phyloP scores from a whole-genome alignment of 2,797 vertebrate genomes.

The Pampus argenteus region DNA sequence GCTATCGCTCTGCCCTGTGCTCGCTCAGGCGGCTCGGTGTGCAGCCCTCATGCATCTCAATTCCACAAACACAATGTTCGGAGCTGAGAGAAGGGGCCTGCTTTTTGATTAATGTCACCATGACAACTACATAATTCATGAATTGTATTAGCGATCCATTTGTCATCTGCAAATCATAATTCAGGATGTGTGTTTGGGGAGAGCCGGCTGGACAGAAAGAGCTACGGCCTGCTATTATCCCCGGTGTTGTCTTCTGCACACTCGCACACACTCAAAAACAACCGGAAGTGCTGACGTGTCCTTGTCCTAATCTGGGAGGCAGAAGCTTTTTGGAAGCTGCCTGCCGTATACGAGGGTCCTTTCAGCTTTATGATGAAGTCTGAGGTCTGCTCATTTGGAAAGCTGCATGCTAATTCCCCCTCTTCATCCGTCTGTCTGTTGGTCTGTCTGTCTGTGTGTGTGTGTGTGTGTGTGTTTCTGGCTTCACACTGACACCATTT shows the following conservation, averaged over 20 bases:
- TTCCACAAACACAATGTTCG: slow-evolving; percentile 83
- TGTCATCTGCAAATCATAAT: slow-evolving; percentile 85
- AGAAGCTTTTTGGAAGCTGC: slow-evolving; percentile 45
- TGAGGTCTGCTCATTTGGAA: slow-evolving; percentile 68
- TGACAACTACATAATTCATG: slow-evolving; percentile 89
- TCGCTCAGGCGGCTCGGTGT: slow-evolving; percentile 65
- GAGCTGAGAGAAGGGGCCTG: slow-evolving; percentile 65
- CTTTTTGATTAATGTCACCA: slow-evolving; percentile 86
- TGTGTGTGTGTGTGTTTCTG: slow-evolving; percentile 45
- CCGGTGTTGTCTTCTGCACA: slow-evolving; percentile 40
- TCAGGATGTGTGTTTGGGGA: slow-evolving; percentile 71
- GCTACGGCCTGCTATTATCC: slow-evolving; percentile 53
- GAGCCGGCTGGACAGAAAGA: slow-evolving; percentile 32
- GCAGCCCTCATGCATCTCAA: slow-evolving; percentile 81
- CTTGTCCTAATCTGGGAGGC: slow-evolving; percentile 53
- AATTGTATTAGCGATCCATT: slow-evolving; percentile 86
- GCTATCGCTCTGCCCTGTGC: slow-evolving; percentile 69
- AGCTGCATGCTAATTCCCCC: slow-evolving; percentile 62
- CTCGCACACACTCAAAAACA: slow-evolving; percentile 25
- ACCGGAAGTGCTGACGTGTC: slow-evolving; percentile 56
- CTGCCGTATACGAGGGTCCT: slow-evolving; percentile 47
- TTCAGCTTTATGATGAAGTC: slow-evolving; percentile 71
- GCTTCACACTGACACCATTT: slow-evolving; percentile 78
- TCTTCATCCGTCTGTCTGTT: slow-evolving; percentile 41
- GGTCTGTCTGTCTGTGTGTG: slow-evolving; percentile 51